Base-by-base conservation (phyloP, 2,797 vertebrate genomes). In the Fundulus diaphanus region DNA sequence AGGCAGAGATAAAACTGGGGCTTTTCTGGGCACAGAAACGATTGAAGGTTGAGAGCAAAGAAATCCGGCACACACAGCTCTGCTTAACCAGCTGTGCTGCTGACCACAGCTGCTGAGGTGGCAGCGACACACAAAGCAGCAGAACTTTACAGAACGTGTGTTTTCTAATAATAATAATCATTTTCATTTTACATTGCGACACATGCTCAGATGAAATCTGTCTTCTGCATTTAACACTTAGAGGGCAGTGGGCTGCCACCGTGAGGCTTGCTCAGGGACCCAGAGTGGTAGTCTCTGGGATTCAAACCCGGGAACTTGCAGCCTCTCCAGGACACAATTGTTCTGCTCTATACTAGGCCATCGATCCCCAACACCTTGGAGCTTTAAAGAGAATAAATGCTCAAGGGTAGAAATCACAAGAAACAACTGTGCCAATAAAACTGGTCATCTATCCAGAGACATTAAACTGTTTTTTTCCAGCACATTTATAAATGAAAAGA, bases 11-110 rank as follows among this genome's bases (percentile, higher is more conserved):
- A 11, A 22, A 1, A 67, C 40, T 1, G 29, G 7, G 57, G 79
- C 76, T 85, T 80, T 86, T 76, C 65, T 46, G 59, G 70, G 73
- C 72, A 75, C 71, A 85, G 74, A 63, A 1, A 63, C 73, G 89
- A 91, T 91, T 91, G 90, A 89, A 87, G 80, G 70, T 86, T 48
- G 82, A 88, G 80, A 90, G 85, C 5, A 40, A 44, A 83, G 88
- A 93, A 88, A 93, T 91, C 92, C 93, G 90, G 86, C 88, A 80
- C 57, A 56, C 78, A 74, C 82, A 66, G 73, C 27, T 49, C 68
- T 76, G 82, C 66, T 80, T 66, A 78, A 87, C 73, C 76, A 76
- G 74, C 76, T 65, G 40, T 22, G 61, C 35, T n/a, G n/a, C n/a
- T 49, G 49, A 65, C 54, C 31, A 63, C 6, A 63, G 20, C 3